These are phyloP conservation scores for Drepana arcuata DNA, from an alignment of 1,140 invertebrate genomes.

Conservation along the genomic window DNA sequence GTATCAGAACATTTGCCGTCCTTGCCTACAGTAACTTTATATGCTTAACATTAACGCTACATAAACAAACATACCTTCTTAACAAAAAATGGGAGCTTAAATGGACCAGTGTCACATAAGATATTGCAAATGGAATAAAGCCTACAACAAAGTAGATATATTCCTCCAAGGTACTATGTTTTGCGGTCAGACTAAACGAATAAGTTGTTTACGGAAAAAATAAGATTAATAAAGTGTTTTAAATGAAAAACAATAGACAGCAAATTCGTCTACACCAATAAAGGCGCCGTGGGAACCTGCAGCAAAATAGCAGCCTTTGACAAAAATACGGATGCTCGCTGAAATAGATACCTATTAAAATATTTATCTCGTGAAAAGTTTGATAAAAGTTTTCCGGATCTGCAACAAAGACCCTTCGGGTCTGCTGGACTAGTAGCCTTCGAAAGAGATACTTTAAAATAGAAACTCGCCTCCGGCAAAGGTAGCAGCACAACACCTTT, in stretches of 20 bases:
- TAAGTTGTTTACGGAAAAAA: no score
- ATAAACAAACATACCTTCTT: no score
- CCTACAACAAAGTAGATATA: no score
- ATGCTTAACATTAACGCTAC: no score
- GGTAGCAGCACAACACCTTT: conserved; percentile 32
- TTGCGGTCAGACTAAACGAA: no score
- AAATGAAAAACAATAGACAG: conserved; percentile 12
- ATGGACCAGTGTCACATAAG: conserved; percentile 5
- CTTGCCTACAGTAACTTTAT: no score
- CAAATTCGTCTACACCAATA: conserved; percentile 31
- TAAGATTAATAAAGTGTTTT: no score
- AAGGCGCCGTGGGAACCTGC: conserved; percentile 29
- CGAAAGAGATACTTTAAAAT: conserved; percentile 22
- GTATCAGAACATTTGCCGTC: no score
- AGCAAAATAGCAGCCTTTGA: conserved; percentile 35
- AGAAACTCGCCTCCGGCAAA: conserved; percentile 27
- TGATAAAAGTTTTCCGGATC: conserved; percentile 29
- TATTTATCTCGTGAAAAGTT: conserved; percentile 53
- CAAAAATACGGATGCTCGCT: conserved; percentile 32
- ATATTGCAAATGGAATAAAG: conserved; percentile 4
- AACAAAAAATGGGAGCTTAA: no score
- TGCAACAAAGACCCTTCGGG: conserved; percentile 40
- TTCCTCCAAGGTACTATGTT: no score
- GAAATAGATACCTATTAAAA: conserved; percentile 58
- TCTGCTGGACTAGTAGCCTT: conserved; percentile 13